Evolutionary conservation across 1,140 invertebrate genomes (phyloP), one percentile per base, ranked within the genome.

Genomic region (Hyles euphorbiae): DNA sequence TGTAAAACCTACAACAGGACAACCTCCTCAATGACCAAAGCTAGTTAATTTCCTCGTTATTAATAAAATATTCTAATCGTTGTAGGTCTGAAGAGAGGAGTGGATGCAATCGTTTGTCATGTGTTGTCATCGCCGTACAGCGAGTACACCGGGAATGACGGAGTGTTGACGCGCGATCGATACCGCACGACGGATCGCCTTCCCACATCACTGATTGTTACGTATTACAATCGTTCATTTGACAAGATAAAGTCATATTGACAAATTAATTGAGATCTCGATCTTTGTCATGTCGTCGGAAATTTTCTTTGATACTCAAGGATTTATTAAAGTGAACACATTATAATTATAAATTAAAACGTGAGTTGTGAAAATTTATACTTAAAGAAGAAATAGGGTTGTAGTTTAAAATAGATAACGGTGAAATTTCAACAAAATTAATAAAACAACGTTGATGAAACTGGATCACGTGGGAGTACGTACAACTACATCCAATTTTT

Each of bases 121-220:
- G 5, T 10, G 6, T 10, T 40, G 7, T 59, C 70, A 72, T 67
- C 61, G 22, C 48, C 52, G 52, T 64, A 65, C 56, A 53, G 43
- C 63, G 56, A 22, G 22, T 62, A 73, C 72, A 69, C 74, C 62
- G 66, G 58, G 65, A 65, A 74, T 74, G 73, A 81, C 72, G 55
- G 65, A 78, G 69, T 69, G 73, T 60, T 58, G 77, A 76, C 78
- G 54, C 51, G 34, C 48, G 63, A 76, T 76, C 72, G 78, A 83
- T 81, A 80, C 32, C 10, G 12, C 22, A 47, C 32, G 70, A 67
- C 63, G 62, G 64, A 68, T 65, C 44, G 12, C 12, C 53, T 22
- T 22, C 53, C 36, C 11, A 40, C 49, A 54, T 59, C 56, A 60
- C 52, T 58, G 61, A 57, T 64, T 64, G 63, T 75, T 70, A 74